Evolutionary conservation across 2,113 vertebrate species (phyloP), one percentile per base, ranked within the genome.

Genomic region (Semnopithecus entellus): DNA sequence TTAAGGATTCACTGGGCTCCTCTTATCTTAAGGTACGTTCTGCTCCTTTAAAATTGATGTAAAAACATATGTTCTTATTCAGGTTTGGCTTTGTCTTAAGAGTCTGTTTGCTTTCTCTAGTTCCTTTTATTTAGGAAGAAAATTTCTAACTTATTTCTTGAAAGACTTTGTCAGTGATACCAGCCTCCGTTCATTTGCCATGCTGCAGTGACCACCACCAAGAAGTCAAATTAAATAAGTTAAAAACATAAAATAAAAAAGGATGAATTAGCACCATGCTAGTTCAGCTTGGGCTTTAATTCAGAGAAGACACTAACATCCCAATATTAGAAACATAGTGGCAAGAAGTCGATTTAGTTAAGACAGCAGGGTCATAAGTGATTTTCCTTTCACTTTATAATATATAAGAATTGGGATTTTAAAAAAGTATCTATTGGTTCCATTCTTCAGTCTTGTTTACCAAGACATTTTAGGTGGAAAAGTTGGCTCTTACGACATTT

Each of bases 51-150:
- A 93, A 96, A 85, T 76, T 52, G 59, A 5, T 68, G 48, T 55
- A 64, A 87, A 91, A 95, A 88, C 55, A 66, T 38, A n/a, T 45
- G 23, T 68, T 83, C 14, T 75, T 68, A 90, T 64, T 8, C 6
- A 89, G 52, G 27, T 73, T 68, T 85, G 78, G 18, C 48, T 94
- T 92, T 50, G 8, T 64, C 35, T 89, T 48, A 85, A 20, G 3
- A 23, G 12, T 68, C 43, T 80, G 27, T 78, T 70, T 90, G 20
- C 11, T 81, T 88, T 88, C 35, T 55, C 35, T 57, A 82, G 35
- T 70, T 88, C 61, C 38, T 73, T 72, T 52, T 88, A 66, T 30
- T 88, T 57, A 73, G 40, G 72, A 75, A 94, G 94, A 93, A 84
- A 95, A 78, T 32, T 93, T n/a, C 70, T 72, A 70, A 72, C 18